phyloP scores from a whole-genome alignment of 2,888 invertebrate genomes.

The Heliconius ethilla region DNA sequence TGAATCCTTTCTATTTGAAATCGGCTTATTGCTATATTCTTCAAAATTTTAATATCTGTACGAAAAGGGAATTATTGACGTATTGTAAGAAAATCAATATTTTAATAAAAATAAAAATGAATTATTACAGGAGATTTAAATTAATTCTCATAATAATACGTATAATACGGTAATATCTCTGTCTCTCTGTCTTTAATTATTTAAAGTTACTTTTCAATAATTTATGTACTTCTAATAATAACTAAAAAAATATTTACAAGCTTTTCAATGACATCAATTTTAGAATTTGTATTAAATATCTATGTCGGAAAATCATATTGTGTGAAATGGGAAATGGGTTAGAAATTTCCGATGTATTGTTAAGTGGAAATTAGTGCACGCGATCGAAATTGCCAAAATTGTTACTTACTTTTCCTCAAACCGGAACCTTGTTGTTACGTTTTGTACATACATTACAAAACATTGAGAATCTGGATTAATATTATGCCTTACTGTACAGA shows the following conservation, averaged over 20 bases:
- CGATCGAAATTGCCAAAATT: not conserved
- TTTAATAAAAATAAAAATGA: not conserved
- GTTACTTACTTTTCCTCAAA: not conserved
- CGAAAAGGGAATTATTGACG: not conserved
- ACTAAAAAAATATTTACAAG: not conserved
- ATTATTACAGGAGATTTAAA: no score
- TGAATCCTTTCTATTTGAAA: not conserved
- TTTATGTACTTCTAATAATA: no score
- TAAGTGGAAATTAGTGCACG: not conserved
- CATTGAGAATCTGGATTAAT: no score
- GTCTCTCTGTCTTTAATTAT: not conserved
- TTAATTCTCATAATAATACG: no score
- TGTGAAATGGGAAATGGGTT: not conserved
- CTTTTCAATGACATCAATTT: not conserved
- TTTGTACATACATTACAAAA: not conserved
- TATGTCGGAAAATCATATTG: not conserved
- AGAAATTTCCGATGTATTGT: conserved; percentile 1
- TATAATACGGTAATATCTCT: not conserved
- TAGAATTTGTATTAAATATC: not conserved
- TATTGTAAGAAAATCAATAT: not conserved
- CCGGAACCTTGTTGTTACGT: not conserved
- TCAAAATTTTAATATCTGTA: not conserved
- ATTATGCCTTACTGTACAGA: no score
- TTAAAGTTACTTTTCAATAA: no score
- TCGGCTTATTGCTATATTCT: not conserved